These are phyloP conservation scores for Ceratina calcarata DNA, from an alignment of 1,140 invertebrate species.

Conservation along the genomic window DNA sequence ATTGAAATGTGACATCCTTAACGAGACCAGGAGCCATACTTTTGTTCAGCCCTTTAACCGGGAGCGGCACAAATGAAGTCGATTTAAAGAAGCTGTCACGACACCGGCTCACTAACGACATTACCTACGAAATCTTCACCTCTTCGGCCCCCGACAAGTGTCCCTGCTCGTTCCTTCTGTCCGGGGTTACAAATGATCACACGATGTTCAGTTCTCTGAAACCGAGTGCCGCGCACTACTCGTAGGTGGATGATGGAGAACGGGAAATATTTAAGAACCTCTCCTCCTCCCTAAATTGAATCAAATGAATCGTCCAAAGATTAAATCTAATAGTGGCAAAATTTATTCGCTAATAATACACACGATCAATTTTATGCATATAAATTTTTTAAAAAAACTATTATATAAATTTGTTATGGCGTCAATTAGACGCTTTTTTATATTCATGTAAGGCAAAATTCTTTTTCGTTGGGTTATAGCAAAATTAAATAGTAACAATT, in stretches of 20 bases:
- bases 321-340: too few relatives aligned
- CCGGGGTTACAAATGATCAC: slow-evolving; percentile 55
- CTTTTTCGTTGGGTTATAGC: too few relatives aligned
- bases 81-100: slow-evolving; percentile 59
- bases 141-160: slow-evolving; percentile 26
- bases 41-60: not conserved
- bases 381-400: too few relatives aligned
- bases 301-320: too few relatives aligned
- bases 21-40: not conserved
- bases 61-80: slow-evolving; percentile 9
- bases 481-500: too few relatives aligned
- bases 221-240: not conserved
- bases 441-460: too few relatives aligned
- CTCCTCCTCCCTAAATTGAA: not conserved
- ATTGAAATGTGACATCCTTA: not conserved
- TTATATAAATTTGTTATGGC: too few relatives aligned
- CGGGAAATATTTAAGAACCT: slow-evolving; percentile 19
- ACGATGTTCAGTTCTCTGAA: slow-evolving; percentile 31
- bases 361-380: too few relatives aligned
- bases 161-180: slow-evolving; percentile 36
- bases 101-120: slow-evolving; percentile 62
- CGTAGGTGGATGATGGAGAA: slow-evolving; percentile 46
- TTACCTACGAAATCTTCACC: slow-evolving; percentile 57
- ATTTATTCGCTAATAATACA: slow-evolving; percentile 27
- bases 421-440: too few relatives aligned